A percentile compares a stretch with the other conserved stretches of the same genome.
Evolutionary conservation across 2,113 vertebrate genomes (phyloP).

Genomic region (Bujurquina vittata): DNA sequence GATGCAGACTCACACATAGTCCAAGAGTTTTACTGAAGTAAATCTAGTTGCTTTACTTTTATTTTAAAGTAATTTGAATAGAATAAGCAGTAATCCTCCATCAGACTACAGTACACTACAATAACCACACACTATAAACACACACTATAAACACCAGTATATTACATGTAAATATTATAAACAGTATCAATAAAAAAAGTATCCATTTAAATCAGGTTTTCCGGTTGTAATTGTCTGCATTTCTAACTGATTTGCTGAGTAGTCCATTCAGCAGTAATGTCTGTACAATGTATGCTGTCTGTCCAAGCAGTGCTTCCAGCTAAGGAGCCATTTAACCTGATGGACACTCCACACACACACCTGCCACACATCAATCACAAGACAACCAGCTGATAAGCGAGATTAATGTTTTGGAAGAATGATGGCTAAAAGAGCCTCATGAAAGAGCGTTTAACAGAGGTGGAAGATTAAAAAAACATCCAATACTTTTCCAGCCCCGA

Average conservation of each 20-base stretch:
- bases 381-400: background rate
- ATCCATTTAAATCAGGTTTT: background rate
- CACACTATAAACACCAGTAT: background rate
- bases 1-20: background rate
- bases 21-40: background rate
- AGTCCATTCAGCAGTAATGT: background rate
- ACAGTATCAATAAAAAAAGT: background rate
- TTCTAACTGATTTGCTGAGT: background rate
- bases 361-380: constrained; percentile 18
- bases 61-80: background rate
- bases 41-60: background rate
- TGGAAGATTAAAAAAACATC: constrained; percentile 49
- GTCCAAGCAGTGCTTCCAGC: background rate
- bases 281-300: background rate
- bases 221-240: background rate
- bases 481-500: background rate
- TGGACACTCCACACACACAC: background rate
- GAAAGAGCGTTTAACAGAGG: constrained; percentile 30
- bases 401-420: background rate
- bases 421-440: constrained; percentile 13
- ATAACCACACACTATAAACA: background rate
- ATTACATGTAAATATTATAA: background rate
- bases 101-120: no score
- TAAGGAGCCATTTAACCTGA: background rate
- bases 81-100: background rate